Base-by-base conservation (phyloP, 2,888 invertebrate genomes). In the Urechis unicinctus region DNA sequence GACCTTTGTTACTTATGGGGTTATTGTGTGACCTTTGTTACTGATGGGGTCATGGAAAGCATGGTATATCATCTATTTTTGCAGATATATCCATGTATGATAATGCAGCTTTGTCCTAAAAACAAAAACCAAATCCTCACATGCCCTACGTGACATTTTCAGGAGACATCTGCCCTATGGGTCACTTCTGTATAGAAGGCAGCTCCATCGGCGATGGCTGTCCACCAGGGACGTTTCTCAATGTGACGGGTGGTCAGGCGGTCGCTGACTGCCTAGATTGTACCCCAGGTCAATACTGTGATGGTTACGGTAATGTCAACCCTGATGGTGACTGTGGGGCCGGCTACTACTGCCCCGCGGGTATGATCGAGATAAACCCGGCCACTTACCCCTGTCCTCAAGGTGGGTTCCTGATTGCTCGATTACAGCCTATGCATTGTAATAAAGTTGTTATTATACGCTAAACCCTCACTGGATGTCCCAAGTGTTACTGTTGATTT, bases 301-400 rank as follows among this genome's bases (percentile, higher is more conserved):
- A 60, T 43, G 73, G 74, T 9, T 70, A 71, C 47, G 73, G 73
- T 13, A 72, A 72, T 59, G 60, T 48, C 5, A 52, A 52, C 17
- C 67, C 67, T 13, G 66, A 66, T 3, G 73, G 66, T 1, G 58
- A 54, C 1, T 74, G 74, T 64, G 60, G 53, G 21, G 63, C 59
- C 2, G 75, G 74, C 5, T 73, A 68, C 55, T 74, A 71, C 60
- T 75, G 75, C 52, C 73, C 72, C 1, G 22, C 64, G 1, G 71
- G 73, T 42, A 70, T 69, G 68, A 67, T 64, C 48, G 52, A 63
- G 4, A 64, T 68, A 9, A 63, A 58, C 21, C 73, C 73, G 2
- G 57, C 66, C 41, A 68, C 66, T 9, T 68, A 68, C 57, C 65
- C 66, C 3, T 74, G 74, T 60, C 66, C 71, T 26, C 63, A 69